A percentile compares a stretch with the other conserved stretches of the same genome.
phyloP scores from a whole-genome alignment of 1,140 invertebrate genomes.

The Pseudomyrmex sp. region DNA sequence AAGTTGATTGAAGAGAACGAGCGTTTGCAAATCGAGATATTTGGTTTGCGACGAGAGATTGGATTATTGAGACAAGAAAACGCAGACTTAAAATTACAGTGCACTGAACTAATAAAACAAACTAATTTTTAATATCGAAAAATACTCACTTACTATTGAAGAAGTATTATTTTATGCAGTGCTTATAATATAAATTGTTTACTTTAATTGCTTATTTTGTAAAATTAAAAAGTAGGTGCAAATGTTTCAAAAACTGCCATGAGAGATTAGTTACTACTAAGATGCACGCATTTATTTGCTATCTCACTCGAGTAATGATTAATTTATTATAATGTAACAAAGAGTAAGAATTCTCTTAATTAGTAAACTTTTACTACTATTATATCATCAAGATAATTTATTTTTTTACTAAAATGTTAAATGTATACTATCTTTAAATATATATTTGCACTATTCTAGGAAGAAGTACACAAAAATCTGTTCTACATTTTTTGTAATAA shows the following conservation, averaged over 20 bases:
- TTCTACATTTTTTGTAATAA: conserved; percentile 4
- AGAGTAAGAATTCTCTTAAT: not conserved
- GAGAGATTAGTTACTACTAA: conserved; percentile 27
- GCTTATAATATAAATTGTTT: not conserved
- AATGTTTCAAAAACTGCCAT: not conserved
- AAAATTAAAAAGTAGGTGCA: not conserved
- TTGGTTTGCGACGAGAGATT: conserved; percentile 74
- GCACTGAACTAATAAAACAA: conserved; percentile 71
- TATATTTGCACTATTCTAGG: conserved; percentile 1
- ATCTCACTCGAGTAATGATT: conserved; percentile 23
- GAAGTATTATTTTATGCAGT: too few relatives aligned
- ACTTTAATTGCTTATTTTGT: conserved; percentile 27
- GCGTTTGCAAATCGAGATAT: conserved; percentile 74
- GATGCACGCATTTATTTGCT: conserved; percentile 10
- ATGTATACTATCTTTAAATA: not conserved
- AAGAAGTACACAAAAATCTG: not conserved
- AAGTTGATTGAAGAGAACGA: conserved; percentile 78
- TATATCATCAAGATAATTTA: conserved; percentile 47
- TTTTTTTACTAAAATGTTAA: conserved; percentile 37
- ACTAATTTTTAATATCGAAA: not conserved
- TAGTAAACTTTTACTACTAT: conserved; percentile 9
- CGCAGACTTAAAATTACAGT: conserved; percentile 61
- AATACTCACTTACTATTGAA: not conserved
- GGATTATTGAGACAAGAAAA: conserved; percentile 79
- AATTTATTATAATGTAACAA: conserved; percentile 19